Evolutionary conservation across 2,113 vertebrate genomes (phyloP), one percentile per base, ranked within the genome.

Genomic region (Lepus americanus): DNA sequence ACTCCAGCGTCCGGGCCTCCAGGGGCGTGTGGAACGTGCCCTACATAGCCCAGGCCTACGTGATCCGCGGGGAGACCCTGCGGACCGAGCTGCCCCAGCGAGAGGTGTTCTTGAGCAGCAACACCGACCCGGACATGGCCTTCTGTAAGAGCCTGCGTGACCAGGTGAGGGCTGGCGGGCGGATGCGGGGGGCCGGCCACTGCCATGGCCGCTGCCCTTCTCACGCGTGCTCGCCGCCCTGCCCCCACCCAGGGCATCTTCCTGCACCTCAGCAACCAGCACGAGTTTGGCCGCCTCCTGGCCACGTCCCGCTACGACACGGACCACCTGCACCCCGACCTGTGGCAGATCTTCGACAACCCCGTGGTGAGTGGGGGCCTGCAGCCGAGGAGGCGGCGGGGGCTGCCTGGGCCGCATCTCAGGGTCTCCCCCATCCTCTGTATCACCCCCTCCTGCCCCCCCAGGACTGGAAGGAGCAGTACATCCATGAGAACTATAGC

Each of bases 311-410:
- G 96, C 25, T 99, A 98, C 6, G 98, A 98, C 97, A 98, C 95
- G 0, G 98, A 98, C 53, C 98, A 97, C 25, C 98, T 98, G 1
- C 94, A 99, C 95, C 98, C 98, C 0, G 98, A 99, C 92, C 97
- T 99, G 96, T 99, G 98, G 98, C 98, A 99, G 97, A 98, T 99
- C 93, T 98, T 98, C 1, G 98, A 98, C 94, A 99, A 99, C 87
- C 98, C 98, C 1, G 36, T 98, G 92, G 98, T 99, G 92, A 97
- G 97, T 83, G 0, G 5, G 6, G 29, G 23, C 27, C 55, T 20
- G 17, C 31, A 14, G 3, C 13, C 63, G 2, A 72, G 63, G 86
- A 63, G 23, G 39, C 9, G 0, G 0, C 23, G 14, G 55, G 55
- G 14, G 55, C 55, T 59, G 55, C 55, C 14, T 20, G 17, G 55